Evolutionary conservation across 2,113 vertebrate species (phyloP).

Genomic region (Brienomyrus longianalis): DNA sequence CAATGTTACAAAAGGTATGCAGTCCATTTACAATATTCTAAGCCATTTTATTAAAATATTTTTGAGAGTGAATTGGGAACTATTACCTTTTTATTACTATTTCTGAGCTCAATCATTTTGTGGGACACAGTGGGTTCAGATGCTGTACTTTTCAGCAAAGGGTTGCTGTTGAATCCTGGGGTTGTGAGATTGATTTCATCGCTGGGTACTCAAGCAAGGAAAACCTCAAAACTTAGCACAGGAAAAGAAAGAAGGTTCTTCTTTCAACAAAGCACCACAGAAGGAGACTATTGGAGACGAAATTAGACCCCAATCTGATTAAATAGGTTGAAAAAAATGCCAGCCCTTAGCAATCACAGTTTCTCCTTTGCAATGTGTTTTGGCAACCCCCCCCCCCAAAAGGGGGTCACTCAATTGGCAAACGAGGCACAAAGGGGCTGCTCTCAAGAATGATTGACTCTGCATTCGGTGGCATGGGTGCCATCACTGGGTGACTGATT

Average conservation of each 20-base stretch:
- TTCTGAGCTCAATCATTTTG: not conserved
- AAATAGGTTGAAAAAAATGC: not conserved
- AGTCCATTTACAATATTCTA: not conserved
- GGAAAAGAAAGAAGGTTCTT: not conserved
- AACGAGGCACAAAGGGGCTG: not conserved
- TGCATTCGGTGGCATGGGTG: not conserved
- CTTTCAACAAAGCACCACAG: not conserved
- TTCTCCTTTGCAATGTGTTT: not conserved
- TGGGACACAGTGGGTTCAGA: not conserved
- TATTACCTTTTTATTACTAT: not conserved
- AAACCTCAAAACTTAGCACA: not conserved
- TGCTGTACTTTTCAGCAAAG: not conserved
- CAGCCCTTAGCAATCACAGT: not conserved
- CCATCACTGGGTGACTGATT: not conserved
- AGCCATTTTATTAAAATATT: not conserved
- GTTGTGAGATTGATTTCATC: not conserved
- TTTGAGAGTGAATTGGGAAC: not conserved
- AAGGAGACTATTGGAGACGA: not conserved
- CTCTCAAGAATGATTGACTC: not conserved
- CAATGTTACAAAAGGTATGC: not conserved
- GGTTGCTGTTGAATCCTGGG: not conserved
- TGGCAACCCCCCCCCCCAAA: not conserved
- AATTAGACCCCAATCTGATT: not conserved
- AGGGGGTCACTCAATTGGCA: not conserved
- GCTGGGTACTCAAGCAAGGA: not conserved